Conservation (phyloP, 1,140 invertebrate species). For the Kradibia gibbosae region DNA sequence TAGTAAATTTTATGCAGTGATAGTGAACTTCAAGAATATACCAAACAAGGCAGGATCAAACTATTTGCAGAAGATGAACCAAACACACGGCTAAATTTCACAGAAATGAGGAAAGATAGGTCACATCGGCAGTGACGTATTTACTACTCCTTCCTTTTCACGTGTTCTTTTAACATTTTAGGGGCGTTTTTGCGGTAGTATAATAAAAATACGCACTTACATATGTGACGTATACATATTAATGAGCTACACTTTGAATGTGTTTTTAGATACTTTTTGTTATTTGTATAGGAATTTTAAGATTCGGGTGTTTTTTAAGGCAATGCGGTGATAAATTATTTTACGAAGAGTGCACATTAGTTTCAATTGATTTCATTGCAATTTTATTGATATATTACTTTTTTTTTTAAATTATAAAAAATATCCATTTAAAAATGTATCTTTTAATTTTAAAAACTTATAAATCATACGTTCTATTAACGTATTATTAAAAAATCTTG, state of each 20-base stretch:
- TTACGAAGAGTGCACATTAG: too few relatives aligned
- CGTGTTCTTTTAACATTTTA: conserved; percentile 13
- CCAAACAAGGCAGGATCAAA: neutral
- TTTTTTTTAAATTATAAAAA: too few relatives aligned
- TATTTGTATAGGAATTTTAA: too few relatives aligned
- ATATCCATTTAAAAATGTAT: too few relatives aligned
- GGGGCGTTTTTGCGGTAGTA: neutral
- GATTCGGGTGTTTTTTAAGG: too few relatives aligned
- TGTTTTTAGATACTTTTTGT: conserved; percentile 23
- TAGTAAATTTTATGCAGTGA: too few relatives aligned
- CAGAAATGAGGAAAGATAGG: conserved; percentile 5
- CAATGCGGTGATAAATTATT: too few relatives aligned
- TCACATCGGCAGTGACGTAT: conserved; percentile 8
- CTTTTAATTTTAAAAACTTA: too few relatives aligned
- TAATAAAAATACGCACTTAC: neutral
- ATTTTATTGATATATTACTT: too few relatives aligned
- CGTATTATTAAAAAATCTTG: too few relatives aligned
- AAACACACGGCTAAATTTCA: conserved; percentile 14
- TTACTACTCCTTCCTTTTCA: neutral
- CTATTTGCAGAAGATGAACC: neutral
- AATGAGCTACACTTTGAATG: neutral
- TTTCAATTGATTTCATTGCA: too few relatives aligned
- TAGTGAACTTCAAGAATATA: neutral
- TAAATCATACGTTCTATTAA: too few relatives aligned
- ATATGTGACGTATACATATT: neutral